Base-by-base conservation (phyloP, 2,113 vertebrate genomes). In the Planiliza haematocheilus region DNA sequence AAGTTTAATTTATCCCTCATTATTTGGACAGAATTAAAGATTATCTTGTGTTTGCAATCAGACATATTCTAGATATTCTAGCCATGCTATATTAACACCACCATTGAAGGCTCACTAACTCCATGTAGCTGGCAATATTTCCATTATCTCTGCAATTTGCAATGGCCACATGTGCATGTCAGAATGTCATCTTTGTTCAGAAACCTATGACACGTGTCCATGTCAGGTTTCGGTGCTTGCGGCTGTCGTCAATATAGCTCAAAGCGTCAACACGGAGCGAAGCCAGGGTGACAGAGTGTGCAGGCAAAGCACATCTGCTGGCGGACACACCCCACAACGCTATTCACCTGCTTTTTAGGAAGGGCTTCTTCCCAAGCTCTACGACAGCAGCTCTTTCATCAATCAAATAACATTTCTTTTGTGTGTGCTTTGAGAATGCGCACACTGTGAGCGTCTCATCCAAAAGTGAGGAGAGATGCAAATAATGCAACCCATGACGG, bases 171-270 rank as follows among this genome's bases (percentile, higher is more conserved):
- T n/a, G n/a, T n/a, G n/a, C n/a, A n/a, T n/a, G n/a, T n/a, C n/a
- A n/a, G n/a, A n/a, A n/a, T n/a, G n/a, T n/a, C n/a, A 49, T 13
- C 42, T 64, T 73, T 69, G 59, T 64, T 62, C 42, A 13, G n/a
- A 46, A 14, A 14, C n/a, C 21, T 12, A 30, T 11, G 10, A 41
- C 77, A 57, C 52, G n/a, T n/a, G 46, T 38, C 70, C 21, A 53
- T 36, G 53, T 84, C 88, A 73, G 71, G 81, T 88, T 65, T 17
- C 20, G 52, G 73, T 10, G 13, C 88, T 70, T 72, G 10, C 11
- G 37, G 1, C 24, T n/a, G 36, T 70, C 51, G 34, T 7, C 20
- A 8, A 17, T 21, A 16, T 4, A 1, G 4, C 36, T 61, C 10
- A 10, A 12, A 18, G 43, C 0, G 14, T 13, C 1, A 17, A 14